phyloP scores from a whole-genome alignment of 2,888 invertebrate genomes.

The Idaea aversata region DNA sequence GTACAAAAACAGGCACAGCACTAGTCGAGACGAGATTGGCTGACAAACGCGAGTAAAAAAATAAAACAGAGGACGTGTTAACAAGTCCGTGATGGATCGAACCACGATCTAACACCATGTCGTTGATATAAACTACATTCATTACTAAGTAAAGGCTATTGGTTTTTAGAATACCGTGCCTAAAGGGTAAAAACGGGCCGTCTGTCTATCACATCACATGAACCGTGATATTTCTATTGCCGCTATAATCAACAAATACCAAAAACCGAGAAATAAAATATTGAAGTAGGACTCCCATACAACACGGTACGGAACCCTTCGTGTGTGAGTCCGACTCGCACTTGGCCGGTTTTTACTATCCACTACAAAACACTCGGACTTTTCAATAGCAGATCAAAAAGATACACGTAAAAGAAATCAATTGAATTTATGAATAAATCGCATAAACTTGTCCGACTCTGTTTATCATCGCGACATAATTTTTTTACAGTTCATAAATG shows the following conservation, averaged over 20 bases:
- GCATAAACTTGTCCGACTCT: constrained; percentile 57
- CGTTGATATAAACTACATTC: constrained; percentile 34
- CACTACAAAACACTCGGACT: constrained; percentile 42
- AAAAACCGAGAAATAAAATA: no score
- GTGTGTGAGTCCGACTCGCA: no score
- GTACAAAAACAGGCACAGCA: constrained; percentile 67
- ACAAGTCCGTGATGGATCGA: constrained; percentile 75
- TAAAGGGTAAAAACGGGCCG: no score
- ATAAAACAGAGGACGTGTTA: constrained; percentile 61
- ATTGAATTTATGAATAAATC: constrained; percentile 75
- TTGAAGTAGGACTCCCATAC: no score
- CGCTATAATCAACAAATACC: no score
- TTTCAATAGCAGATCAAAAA: constrained; percentile 49
- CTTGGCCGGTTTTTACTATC: constrained; percentile 34
- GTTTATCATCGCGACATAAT: constrained; percentile 66
- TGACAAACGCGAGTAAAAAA: constrained; percentile 39
- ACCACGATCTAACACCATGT: constrained; percentile 58
- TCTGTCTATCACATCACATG: no score
- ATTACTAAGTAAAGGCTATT: constrained; percentile 47
- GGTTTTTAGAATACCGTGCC: constrained; percentile 27
- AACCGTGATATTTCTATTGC: no score
- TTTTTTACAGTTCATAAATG: constrained; percentile 62
- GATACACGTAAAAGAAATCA: constrained; percentile 64
- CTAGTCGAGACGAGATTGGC: constrained; percentile 55
- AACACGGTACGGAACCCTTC: no score